Evolutionary conservation across 2,888 invertebrate species (phyloP).

Genomic region (Automeris io): DNA sequence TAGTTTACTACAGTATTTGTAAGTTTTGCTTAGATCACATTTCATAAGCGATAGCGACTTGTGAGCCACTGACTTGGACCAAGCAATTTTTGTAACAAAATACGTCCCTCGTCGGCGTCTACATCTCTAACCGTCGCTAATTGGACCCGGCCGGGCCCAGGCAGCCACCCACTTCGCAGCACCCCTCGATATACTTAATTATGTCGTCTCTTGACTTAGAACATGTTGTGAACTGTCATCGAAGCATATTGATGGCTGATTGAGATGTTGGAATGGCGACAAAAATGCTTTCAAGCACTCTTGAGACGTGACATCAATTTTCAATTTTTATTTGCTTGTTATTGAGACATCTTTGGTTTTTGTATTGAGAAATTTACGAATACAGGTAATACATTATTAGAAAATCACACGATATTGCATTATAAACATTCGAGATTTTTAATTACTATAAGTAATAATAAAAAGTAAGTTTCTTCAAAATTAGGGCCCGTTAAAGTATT

Average conservation of each 20-base stretch:
- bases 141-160: slow-evolving; percentile 24
- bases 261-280: neutral
- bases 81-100: slow-evolving; percentile 8
- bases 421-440: too few species aligned
- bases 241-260: slow-evolving; percentile 8
- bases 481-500: too few species aligned
- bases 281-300: neutral
- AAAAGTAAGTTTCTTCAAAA: too few species aligned
- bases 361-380: too few species aligned
- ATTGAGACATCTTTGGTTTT: too few species aligned
- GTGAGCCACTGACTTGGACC: slow-evolving; percentile 20
- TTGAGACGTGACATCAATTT: neutral
- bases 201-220: slow-evolving; percentile 19
- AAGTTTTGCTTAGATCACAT: neutral
- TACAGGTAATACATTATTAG: too few species aligned
- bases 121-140: slow-evolving; percentile 34
- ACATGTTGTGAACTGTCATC: slow-evolving; percentile 22
- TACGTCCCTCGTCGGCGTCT: slow-evolving; percentile 24
- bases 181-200: slow-evolving; percentile 27
- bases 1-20: neutral
- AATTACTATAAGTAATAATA: too few species aligned
- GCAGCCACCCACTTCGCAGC: slow-evolving; percentile 26
- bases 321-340: neutral
- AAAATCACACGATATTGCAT: too few species aligned
- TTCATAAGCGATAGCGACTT: slow-evolving; percentile 9